Evolutionary conservation across 2,888 invertebrate species (phyloP).

Genomic region (Cepaea hortensis): DNA sequence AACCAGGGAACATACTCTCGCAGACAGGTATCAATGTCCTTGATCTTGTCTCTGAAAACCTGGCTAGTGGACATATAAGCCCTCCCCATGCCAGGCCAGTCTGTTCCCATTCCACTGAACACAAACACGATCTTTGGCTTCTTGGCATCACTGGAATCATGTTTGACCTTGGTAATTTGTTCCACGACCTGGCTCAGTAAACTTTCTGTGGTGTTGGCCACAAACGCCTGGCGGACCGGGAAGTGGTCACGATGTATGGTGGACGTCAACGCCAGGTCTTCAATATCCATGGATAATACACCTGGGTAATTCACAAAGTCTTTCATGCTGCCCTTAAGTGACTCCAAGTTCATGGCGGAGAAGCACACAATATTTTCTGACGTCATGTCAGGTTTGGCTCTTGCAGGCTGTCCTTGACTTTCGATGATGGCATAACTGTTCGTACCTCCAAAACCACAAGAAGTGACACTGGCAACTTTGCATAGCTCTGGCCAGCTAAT

Average conservation of each 20-base stretch:
- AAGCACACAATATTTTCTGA: background rate
- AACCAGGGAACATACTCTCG: conserved; percentile 49
- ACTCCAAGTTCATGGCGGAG: too few relatives aligned
- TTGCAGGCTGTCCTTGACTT: background rate
- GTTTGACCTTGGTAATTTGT: conserved; percentile 5
- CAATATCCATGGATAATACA: too few relatives aligned
- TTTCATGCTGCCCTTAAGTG: too few relatives aligned
- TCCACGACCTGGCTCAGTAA: background rate
- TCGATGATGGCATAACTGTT: conserved; percentile 64
- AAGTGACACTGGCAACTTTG: conserved; percentile 60
- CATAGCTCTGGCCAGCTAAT: conserved; percentile 44
- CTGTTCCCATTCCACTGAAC: conserved; percentile 66
- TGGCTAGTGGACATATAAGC: too few relatives aligned
- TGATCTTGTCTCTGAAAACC: conserved; percentile 47
- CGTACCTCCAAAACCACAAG: conserved; percentile 68
- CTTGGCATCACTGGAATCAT: background rate
- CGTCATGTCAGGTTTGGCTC: background rate
- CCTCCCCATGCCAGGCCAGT: too few relatives aligned
- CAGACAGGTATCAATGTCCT: conserved; percentile 55
- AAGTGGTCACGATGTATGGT: conserved; percentile 37
- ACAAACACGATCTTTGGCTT: conserved; percentile 57
- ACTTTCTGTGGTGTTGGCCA: conserved; percentile 33
- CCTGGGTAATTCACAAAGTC: too few relatives aligned
- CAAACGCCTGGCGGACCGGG: conserved; percentile 29
- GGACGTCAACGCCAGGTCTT: too few relatives aligned